Base-by-base conservation (phyloP, 2,888 invertebrate species). In the Nebria brevicollis region DNA sequence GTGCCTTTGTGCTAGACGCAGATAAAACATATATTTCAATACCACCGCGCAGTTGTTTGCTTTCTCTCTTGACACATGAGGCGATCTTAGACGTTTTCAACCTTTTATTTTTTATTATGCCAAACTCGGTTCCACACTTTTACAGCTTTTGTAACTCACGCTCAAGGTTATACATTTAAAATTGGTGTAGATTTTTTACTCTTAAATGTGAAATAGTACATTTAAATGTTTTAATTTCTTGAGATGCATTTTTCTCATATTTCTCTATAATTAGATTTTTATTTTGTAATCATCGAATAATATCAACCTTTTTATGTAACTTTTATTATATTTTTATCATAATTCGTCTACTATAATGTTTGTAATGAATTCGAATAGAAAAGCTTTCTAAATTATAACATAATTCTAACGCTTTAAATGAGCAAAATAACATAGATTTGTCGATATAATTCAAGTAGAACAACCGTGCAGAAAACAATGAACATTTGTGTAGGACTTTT, bases 41-140 rank as follows among this genome's bases (percentile, higher is more conserved):
- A 13, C 43, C 43, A 10, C 54, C 2, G 54, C 54, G 54, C 72
- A 54, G 77, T 72, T 54, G 70, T 34, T 77, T 77, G 77, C 77
- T 77, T 77, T 77, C 77, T 77, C 76, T 65, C 77, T 76, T 77
- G 72, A 77, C 77, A 77, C 66, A 72, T 78, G 78, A 65, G 15
- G 73, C 66, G 73, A 70, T 70, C 70, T 25, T 78, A 66, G 72
- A 73, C 15, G 26, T 41, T 75, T 65, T 70, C 72, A 15, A 65
- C 77, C 77, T 54, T 77, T 72, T 78, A 20, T 64, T 66, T 64
- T 70, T 70, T 34, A 70, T 4, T 13, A 20, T 70, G 34, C 26
- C 25, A 70, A 11, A 70, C 34, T 70, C 34, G 34, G 34, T 34
- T 34, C 70, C 25, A 70, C n/a, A 70, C 15, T 26, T 70, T 26